Evolutionary conservation across 2,888 invertebrate species (phyloP).

Genomic region (Lydus trimaculatus): DNA sequence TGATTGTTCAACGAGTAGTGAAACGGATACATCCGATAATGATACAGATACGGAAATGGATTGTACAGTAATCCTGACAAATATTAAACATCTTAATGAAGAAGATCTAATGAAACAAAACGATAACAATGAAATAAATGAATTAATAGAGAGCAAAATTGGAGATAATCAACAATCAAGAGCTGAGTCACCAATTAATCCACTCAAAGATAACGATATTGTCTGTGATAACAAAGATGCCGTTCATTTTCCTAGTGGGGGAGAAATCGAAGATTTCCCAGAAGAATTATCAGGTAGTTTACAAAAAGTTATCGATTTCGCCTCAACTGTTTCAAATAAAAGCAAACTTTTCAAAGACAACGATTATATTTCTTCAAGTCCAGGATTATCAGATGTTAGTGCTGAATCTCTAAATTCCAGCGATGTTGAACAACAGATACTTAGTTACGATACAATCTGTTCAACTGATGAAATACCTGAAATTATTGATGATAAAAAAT

Average conservation of each 20-base stretch:
- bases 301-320: constrained; percentile 10
- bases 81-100: constrained; percentile 51
- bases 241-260: neutral
- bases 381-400: constrained; percentile 54
- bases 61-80: constrained; percentile 59
- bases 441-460: constrained; percentile 18
- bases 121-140: constrained; percentile 1
- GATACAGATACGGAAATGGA: constrained; percentile 66
- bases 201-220: constrained; percentile 14
- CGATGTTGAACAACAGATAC: constrained; percentile 44
- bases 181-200: neutral
- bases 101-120: constrained; percentile 22
- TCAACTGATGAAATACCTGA: neutral
- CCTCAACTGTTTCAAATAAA: neutral
- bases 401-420: constrained; percentile 56
- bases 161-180: neutral
- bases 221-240: constrained; percentile 15
- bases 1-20: constrained; percentile 58
- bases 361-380: constrained; percentile 50
- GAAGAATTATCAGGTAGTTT: constrained; percentile 8
- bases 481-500: constrained; percentile 12
- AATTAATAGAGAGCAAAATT: neutral
- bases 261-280: neutral
- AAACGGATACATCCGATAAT: constrained; percentile 71
- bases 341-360: constrained; percentile 27